Base-by-base conservation (phyloP, 2,888 invertebrate genomes). In the Rutpela maculata region DNA sequence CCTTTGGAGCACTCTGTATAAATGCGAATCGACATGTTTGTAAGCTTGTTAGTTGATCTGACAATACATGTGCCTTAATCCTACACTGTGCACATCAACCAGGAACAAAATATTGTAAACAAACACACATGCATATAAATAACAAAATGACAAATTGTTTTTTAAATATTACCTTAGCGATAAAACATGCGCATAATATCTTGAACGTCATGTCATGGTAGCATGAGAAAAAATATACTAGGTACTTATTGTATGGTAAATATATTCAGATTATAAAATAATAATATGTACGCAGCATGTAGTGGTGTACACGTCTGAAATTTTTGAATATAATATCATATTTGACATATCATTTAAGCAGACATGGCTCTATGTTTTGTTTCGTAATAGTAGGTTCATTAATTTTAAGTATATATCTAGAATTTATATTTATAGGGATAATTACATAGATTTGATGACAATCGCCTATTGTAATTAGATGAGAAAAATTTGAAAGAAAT, bases 91-190 rank as follows among this genome's bases (percentile, higher is more conserved):
- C 15, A 11, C 43, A 43, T 43, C 12, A 35, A 0, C 0, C 43
- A 50, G 50, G 50, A 15, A 50, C 15, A 50, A n/a, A 50, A 50
- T 50, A 50, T 50, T 50, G 15, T 50, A 4, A 50, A n/a, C 50
- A 50, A 50, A 50, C n/a, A 50, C 26, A 62, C 62, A 62, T n/a
- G 62, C 6, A 62, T 35, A 62, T 62, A 10, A 7, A 65, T 22
- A 57, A 69, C 55, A 69, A 57, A 69, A 69, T 69, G 69, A 69
- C 69, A 69, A 69, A 69, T 59, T 69, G 69, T 59, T 12, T 69
- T 69, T 69, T 69, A 69, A 69, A 69, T 35, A 19, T 35, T 67
- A 22, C 50, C 22, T 38, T 7, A 35, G 57, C 11, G 57, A 38
- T 57, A 69, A 68, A 69, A 69, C 57, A 35, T 38, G 38, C 26